Percentiles rank a stretch among this genome's conserved stretches.
phyloP scores from a whole-genome alignment of 2,797 vertebrate species.

The Chelonia mydas region DNA sequence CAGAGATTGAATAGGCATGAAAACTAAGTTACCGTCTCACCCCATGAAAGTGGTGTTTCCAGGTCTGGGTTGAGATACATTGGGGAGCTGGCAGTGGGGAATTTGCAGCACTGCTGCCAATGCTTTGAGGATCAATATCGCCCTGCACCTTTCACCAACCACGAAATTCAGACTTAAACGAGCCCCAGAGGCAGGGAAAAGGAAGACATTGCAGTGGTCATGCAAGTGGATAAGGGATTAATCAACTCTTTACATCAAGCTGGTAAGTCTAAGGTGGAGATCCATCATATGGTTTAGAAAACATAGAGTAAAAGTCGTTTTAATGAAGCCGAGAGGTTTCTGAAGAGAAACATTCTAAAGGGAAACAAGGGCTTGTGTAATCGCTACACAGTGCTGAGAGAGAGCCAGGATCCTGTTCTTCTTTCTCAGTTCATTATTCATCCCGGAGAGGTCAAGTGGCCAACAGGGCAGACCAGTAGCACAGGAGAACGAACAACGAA shows the following conservation, averaged over 20 bases:
- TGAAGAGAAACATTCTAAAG: neutral
- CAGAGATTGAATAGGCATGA: neutral
- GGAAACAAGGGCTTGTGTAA: neutral
- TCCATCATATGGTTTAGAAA: neutral
- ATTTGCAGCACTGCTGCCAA: neutral
- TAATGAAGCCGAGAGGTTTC: neutral
- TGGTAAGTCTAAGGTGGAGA: neutral
- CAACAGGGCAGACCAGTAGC: neutral
- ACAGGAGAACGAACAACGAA: neutral
- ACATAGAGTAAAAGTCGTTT: neutral
- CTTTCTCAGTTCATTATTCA: neutral
- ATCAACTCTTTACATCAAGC: neutral
- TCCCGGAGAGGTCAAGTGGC: neutral
- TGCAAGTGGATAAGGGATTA: neutral
- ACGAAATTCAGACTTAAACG: neutral
- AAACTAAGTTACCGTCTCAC: neutral
- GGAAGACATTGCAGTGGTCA: neutral
- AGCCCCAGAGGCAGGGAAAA: neutral
- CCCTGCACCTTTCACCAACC: neutral
- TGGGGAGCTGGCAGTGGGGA: neutral
- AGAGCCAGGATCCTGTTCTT: neutral
- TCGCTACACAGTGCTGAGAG: neutral
- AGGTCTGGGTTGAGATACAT: no score
- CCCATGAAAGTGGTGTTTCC: no score
- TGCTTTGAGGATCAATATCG: neutral